Base-by-base conservation (phyloP, 2,888 invertebrate species). In the Harpalus rubripes region DNA sequence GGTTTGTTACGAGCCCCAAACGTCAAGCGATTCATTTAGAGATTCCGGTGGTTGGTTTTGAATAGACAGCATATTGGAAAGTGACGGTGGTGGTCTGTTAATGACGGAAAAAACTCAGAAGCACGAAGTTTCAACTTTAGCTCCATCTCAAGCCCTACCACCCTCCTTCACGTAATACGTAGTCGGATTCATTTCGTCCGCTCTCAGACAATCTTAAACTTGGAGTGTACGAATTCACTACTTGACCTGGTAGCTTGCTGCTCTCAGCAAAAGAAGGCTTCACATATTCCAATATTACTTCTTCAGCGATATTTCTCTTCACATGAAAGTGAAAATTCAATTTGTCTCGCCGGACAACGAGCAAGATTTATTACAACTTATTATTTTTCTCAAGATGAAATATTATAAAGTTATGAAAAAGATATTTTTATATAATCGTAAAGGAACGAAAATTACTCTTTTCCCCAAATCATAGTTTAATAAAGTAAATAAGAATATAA, bases 231-330 rank as follows among this genome's bases (percentile, higher is more conserved):
- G 63, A 63, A 63, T 63, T 63, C 12, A 22, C 12, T 22, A 10
- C 63, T 63, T 26, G 63, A 63, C 63, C 63, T 26, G 59, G n/a
- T 52, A 59, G 59, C 59, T 32, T 32, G 15, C 59, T 59, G 12
- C 26, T 7, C 16, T 8, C 15, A 59, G 59, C 15, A 59, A 59
- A 7, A 63, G 63, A 22, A 18, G 22, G 22, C 26, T 18, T 63
- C 63, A 63, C 63, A 63, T 63, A 63, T 63, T 63, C 26, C 63
- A 63, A 63, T 63, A 63, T 63, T 63, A 63, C 63, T 63, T 63
- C 63, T 63, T 63, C 63, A 18, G 26, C 18, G 22, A 61, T 61
- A 26, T 59, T 61, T 22, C 61, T 61, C 61, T 59, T 16, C 15
- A 59, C 61, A 10, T 12, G 63, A 26, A 26, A 63, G 26, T 63